Conservation (phyloP, 37 sponge, comb jelly and placozoan species). For the Cliona cf. orientalis region DNA sequence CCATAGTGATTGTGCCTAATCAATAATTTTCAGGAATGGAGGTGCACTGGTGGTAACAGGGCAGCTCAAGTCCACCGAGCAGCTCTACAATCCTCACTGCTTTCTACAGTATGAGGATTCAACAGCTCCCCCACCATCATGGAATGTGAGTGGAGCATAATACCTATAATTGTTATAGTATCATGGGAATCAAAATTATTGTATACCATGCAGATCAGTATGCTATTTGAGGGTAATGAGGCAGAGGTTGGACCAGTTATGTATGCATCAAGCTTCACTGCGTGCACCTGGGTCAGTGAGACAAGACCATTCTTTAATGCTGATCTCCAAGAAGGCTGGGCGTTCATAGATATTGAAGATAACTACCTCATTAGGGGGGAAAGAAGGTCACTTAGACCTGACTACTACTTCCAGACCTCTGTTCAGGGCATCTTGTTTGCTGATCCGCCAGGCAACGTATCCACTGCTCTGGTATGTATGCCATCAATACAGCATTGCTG, state of each 20-base stretch:
- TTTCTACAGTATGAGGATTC: conserved; percentile 29
- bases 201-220: conserved; percentile 10
- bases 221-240: conserved; percentile 23
- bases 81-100: conserved; percentile 53
- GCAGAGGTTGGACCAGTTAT: conserved; percentile 22
- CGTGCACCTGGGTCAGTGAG: conserved; percentile 15
- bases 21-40: conserved; percentile 41
- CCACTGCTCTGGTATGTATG: no score
- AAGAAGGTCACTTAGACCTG: no score
- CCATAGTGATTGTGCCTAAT: no score
- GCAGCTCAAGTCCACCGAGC: neutral
- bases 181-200: no score
- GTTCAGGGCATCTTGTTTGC: no score
- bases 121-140: neutral
- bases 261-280: neutral
- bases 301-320: conserved; percentile 4
- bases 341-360: conserved; percentile 24
- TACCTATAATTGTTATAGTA: no score
- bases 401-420: no score
- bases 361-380: no score
- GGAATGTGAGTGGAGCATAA: no score
- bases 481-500: neutral
- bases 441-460: no score
- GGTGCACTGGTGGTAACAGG: conserved; percentile 23
- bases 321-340: conserved; percentile 6